Conservation (phyloP, 2,888 invertebrate genomes). For the Chironomus tentans region DNA sequence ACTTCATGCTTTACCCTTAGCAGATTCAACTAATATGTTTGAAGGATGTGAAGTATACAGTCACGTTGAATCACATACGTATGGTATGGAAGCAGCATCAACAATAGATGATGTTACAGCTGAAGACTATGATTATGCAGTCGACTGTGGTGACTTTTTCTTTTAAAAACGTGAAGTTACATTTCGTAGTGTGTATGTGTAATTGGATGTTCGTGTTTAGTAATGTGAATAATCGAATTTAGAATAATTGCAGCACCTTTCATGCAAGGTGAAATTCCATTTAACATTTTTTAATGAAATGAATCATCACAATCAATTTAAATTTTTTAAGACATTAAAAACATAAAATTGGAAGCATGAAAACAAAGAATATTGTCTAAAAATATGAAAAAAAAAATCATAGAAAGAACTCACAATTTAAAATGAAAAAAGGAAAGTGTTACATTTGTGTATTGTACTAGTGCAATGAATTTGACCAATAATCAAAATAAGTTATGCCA, state of each 20-base stretch:
- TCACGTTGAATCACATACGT: constrained; percentile 33
- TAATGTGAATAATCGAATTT: too few species aligned
- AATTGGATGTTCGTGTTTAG: too few species aligned
- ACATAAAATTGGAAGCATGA: too few species aligned
- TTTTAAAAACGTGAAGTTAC: constrained; percentile 9
- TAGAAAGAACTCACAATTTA: too few species aligned
- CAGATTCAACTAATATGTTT: constrained; percentile 54
- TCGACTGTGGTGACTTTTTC: constrained; percentile 59
- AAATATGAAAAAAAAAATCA: too few species aligned
- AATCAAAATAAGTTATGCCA: too few species aligned
- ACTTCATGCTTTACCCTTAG: constrained; percentile 54
- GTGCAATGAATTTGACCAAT: too few species aligned
- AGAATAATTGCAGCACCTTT: neutral
- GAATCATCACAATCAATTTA: neutral
- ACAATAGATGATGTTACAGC: constrained; percentile 44
- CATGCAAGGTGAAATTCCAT: neutral
- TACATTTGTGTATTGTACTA: too few species aligned
- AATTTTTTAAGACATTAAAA: neutral
- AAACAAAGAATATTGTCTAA: too few species aligned
- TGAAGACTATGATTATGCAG: constrained; percentile 60
- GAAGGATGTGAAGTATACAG: constrained; percentile 34
- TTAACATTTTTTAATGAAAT: neutral
- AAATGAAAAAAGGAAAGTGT: neutral
- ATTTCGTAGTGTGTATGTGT: neutral
- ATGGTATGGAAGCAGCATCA: constrained; percentile 33